Evolutionary conservation across 2,888 invertebrate species (phyloP).

Genomic region (Hydrotaea diabolus): DNA sequence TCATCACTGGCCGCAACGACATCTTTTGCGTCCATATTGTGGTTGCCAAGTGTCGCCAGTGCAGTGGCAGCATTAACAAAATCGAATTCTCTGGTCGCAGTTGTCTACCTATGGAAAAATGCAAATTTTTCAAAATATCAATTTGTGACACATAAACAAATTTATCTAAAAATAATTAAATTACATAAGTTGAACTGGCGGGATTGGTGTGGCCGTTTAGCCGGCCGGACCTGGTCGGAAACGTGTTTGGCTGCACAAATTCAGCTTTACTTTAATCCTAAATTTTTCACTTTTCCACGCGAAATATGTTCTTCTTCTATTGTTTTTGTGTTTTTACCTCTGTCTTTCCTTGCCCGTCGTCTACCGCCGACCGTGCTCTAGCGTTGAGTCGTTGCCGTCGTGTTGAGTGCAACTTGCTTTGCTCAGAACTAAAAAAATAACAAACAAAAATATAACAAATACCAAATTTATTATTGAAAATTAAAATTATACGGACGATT

Average conservation of each 20-base stretch:
- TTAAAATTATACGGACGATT: conserved; percentile 53
- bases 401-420: conserved; percentile 53
- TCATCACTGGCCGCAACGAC: conserved; percentile 24
- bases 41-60: neutral
- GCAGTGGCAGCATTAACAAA: conserved; percentile 6
- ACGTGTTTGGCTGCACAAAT: conserved; percentile 27
- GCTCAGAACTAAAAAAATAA: conserved; percentile 54
- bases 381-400: no score
- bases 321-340: conserved; percentile 24
- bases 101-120: neutral
- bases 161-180: conserved; percentile 23
- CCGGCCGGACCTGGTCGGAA: neutral
- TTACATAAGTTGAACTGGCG: conserved; percentile 60
- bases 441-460: conserved; percentile 22
- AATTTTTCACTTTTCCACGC: conserved; percentile 30
- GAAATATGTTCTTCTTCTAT: conserved; percentile 17
- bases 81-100: neutral
- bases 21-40: conserved; percentile 50
- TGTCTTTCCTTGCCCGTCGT: neutral
- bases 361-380: no score
- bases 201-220: neutral
- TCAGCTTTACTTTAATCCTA: conserved; percentile 54
- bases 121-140: no score
- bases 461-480: conserved; percentile 54
- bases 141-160: no score